Evolutionary conservation across 2,888 invertebrate species (phyloP), one percentile per base, ranked within the genome.

Genomic region (Hypolimnas misippus): DNA sequence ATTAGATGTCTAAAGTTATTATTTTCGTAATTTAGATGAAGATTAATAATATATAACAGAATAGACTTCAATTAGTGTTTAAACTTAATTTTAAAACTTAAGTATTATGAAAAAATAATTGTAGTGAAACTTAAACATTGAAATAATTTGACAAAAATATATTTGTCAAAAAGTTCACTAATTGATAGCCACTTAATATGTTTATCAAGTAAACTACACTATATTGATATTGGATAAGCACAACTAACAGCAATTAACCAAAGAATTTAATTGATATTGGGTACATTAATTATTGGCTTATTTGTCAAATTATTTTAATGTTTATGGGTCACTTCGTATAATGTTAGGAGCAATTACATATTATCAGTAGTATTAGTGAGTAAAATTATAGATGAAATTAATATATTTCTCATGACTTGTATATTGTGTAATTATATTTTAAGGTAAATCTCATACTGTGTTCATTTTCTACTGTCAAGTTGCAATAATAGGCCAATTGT

Each of bases 381-480:
- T 2, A n/a, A n/a, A 38, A 19, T 8, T 44, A 44, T 10, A 46
- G 44, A 46, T 19, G 44, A 46, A 4, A 21, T 12, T 42, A 42
- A 42, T 42, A 42, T 42, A 42, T 42, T 17, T 12, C 12, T 46
- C 12, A 19, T 46, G 12, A 21, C 6, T n/a, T 14, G n/a, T n/a
- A 49, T 25, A 49, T 46, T 29, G 14, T 49, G 49, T 7, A 29
- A 7, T 49, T 6, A 49, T 49, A 29, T 49, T n/a, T 16, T 21
- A 21, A 46, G 12, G 6, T 8, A 46, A 12, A 12, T 46, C 7
- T 49, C 14, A 49, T 14, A 14, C 14, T 49, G 49, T 49, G 49
- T 49, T 49, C 49, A 49, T 49, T 49, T 49, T 35, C 8, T 29
- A 49, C 14, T 49, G 14, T 14, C 14, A 14, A 49, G 12, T 5